Evolutionary conservation across 2,888 invertebrate genomes (phyloP), one percentile per base, ranked within the genome.

Genomic region (Ophion obscuratus): DNA sequence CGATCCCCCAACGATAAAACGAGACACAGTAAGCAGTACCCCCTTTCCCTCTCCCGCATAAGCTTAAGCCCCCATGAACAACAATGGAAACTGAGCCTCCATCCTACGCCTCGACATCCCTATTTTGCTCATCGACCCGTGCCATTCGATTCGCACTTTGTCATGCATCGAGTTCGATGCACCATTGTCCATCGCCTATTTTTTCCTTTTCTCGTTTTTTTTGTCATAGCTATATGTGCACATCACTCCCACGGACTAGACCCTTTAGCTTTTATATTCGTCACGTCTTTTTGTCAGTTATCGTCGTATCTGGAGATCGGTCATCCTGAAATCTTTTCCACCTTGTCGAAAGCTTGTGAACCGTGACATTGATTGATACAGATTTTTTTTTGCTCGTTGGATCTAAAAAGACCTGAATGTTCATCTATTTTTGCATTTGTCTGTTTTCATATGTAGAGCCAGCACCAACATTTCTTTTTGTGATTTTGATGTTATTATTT

Each of bases 1-100:
- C 68, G 64, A 90, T 89, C 91, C 91, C 88, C 87, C 89, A 89
- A 88, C 87, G 85, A 81, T 74, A 74, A 66, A 87, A 73, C 62
- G 85, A 86, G 85, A 88, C 62, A 79, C 71, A 71, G 66, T 61
- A 78, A 80, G 84, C 76, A 80, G 74, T 20, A 70, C 64, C 66
- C 47, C 66, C 61, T 74, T 76, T 40, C 83, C 68, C 87, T 86
- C 88, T 90, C 91, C 89, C 89, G 89, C 88, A 89, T 90, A 89
- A 91, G 91, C 90, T 90, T 86, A 89, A 90, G 87, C 92, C 92
- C 92, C 90, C 91, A 89, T 89, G 88, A 84, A 85, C 89, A 91
- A 92, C 92, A 92, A 92, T 92, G 89, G 89, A 89, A 90, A 91
- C 91, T 90, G 87, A 88, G 85, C 86, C 62, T 84, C 74, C 73